These are phyloP conservation scores for Lasioglossum lativentre DNA, from an alignment of 2,888 invertebrate species.

Conservation along the genomic window DNA sequence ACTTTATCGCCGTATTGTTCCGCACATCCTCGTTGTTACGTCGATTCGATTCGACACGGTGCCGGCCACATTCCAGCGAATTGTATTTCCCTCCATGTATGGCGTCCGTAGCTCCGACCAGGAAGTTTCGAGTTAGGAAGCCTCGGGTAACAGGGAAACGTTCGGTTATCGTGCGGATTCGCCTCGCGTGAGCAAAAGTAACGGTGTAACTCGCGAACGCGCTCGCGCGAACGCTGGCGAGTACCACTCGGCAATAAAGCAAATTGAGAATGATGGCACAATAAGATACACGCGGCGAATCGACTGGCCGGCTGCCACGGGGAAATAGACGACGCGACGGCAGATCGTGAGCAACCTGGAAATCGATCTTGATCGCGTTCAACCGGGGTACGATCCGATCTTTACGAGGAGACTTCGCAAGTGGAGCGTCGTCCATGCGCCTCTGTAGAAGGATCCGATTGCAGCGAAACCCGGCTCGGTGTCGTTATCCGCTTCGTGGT, in stretches of 20 bases:
- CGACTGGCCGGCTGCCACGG: slow-evolving; percentile 21
- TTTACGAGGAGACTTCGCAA: slow-evolving; percentile 14
- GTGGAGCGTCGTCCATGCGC: slow-evolving; percentile 31
- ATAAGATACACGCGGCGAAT: slow-evolving; percentile 43
- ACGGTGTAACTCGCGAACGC: slow-evolving; percentile 21
- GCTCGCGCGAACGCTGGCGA: neutral
- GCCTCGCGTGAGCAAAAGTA: slow-evolving; percentile 48
- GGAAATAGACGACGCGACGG: slow-evolving; percentile 4
- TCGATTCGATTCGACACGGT: neutral
- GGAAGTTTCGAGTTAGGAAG: neutral
- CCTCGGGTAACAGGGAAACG: slow-evolving; percentile 10
- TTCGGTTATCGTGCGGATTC: slow-evolving; percentile 14
- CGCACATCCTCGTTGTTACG: neutral
- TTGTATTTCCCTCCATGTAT: neutral
- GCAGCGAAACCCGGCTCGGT: neutral
- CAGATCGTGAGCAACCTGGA: slow-evolving; percentile 28
- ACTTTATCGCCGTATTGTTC: neutral
- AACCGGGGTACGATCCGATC: slow-evolving; percentile 10
- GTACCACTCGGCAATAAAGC: slow-evolving; percentile 29
- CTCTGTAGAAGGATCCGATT: slow-evolving; percentile 24
- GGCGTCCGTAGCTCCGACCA: neutral
- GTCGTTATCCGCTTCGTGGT: slow-evolving; percentile 19
- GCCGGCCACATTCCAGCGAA: neutral
- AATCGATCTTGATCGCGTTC: slow-evolving; percentile 47
- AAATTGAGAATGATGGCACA: slow-evolving; percentile 60